phyloP scores from a whole-genome alignment of 1,140 invertebrate genomes.

The Holotrichia oblita region DNA sequence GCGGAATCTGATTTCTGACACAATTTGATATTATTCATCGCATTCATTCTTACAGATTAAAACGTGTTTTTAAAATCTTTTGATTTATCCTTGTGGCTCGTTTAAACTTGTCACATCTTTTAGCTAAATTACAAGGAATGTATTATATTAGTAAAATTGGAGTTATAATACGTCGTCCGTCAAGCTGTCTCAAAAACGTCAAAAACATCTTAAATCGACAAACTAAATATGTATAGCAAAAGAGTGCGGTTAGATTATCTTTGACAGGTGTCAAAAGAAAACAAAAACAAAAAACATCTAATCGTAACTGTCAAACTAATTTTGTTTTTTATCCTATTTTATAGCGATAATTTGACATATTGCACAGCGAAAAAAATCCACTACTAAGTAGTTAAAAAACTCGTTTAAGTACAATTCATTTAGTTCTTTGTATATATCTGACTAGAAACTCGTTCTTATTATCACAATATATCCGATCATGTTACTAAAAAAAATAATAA shows the following conservation, averaged over 20 bases:
- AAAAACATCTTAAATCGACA: neutral
- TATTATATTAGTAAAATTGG: neutral
- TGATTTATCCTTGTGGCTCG: too few relatives aligned
- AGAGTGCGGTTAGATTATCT: neutral
- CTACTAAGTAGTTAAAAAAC: neutral
- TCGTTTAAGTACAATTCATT: neutral
- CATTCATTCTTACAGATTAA: too few relatives aligned
- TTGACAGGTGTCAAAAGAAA: neutral
- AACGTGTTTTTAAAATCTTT: neutral
- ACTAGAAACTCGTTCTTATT: constrained; percentile 28
- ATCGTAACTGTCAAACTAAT: neutral
- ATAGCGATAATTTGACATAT: neutral
- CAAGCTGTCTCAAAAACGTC: neutral
- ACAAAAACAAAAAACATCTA: too few relatives aligned
- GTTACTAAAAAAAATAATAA: neutral
- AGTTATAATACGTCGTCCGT: neutral
- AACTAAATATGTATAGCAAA: too few relatives aligned
- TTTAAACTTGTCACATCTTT: neutral
- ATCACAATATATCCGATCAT: constrained; percentile 11
- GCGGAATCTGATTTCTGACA: too few relatives aligned
- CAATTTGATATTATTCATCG: too few relatives aligned
- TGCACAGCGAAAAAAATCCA: constrained; percentile 13
- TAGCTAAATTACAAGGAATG: neutral
- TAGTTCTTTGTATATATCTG: constrained; percentile 6
- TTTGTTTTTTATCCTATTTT: neutral